A percentile compares a stretch with the other conserved stretches of the same genome.
These are phyloP conservation scores for Apantesis nais DNA, from an alignment of 2,888 invertebrate genomes.

Conservation along the genomic window DNA sequence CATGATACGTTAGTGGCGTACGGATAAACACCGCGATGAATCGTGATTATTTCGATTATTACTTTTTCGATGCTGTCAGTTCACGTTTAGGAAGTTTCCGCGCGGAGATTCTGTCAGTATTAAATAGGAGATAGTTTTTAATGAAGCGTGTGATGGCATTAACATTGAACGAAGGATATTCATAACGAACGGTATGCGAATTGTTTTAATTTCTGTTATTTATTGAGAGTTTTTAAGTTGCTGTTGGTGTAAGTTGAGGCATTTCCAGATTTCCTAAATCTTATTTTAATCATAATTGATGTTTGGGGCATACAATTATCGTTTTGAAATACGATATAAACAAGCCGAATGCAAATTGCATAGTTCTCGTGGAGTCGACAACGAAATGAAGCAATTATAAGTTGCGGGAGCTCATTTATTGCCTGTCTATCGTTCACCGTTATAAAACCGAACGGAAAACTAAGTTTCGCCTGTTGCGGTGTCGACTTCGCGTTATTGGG, in stretches of 20 bases:
- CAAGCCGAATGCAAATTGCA: conserved; percentile 64
- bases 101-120: conserved; percentile 51
- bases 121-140: conserved; percentile 52
- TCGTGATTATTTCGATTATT: conserved; percentile 63
- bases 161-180: conserved; percentile 43
- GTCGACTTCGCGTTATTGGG: conserved; percentile 60
- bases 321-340: conserved; percentile 56
- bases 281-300: background rate
- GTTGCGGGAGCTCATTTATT: conserved; percentile 81
- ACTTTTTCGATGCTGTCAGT: conserved; percentile 62
- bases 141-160: conserved; percentile 49
- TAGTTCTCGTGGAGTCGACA: conserved; percentile 63
- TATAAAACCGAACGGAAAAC: conserved; percentile 78
- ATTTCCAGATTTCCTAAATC: background rate
- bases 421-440: conserved; percentile 79
- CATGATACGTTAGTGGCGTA: conserved; percentile 55
- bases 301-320: conserved; percentile 43
- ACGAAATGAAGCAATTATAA: conserved; percentile 85
- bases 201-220: conserved; percentile 25
- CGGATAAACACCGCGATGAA: conserved; percentile 59
- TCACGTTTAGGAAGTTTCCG: conserved; percentile 49
- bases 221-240: background rate
- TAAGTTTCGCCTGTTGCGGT: conserved; percentile 71
- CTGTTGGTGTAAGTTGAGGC: background rate
- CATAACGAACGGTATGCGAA: conserved; percentile 25